These are phyloP conservation scores for Lobophora halterata DNA, from an alignment of 2,888 invertebrate genomes.

Conservation along the genomic window DNA sequence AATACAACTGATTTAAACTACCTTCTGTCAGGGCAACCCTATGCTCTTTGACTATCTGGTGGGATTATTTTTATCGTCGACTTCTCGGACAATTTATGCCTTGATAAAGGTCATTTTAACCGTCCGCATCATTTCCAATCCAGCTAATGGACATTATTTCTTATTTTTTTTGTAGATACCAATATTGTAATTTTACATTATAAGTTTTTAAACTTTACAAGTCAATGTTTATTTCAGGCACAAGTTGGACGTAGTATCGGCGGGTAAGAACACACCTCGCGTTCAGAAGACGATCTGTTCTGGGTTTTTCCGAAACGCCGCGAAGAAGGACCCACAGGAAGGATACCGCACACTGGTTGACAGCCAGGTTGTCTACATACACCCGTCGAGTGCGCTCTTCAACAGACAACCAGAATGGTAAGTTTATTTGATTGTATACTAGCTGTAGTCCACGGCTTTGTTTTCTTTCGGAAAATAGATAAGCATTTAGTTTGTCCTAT, in stretches of 20 bases:
- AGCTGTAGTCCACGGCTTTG: too few relatives aligned
- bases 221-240: conserved; percentile 79
- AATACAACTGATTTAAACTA: too few relatives aligned
- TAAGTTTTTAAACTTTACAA: neutral
- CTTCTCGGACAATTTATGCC: too few relatives aligned
- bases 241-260: conserved; percentile 97
- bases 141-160: too few relatives aligned
- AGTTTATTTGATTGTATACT: conserved; percentile 33
- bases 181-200: neutral
- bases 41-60: too few relatives aligned
- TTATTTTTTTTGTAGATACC: too few relatives aligned
- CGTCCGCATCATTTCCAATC: too few relatives aligned
- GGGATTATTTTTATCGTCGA: too few relatives aligned
- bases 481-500: too few relatives aligned
- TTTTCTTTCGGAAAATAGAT: too few relatives aligned
- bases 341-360: conserved; percentile 98
- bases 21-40: too few relatives aligned
- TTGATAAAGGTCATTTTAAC: too few relatives aligned
- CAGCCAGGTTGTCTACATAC: conserved; percentile 98
- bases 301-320: conserved; percentile 99
- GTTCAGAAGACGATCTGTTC: conserved; percentile 99
- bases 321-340: conserved; percentile 99
- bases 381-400: conserved; percentile 98
- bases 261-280: conserved; percentile 96
- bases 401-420: conserved; percentile 99